Conservation (phyloP, 53 echinoderm and acorn worm genomes). For the Antedon mediterranea region DNA sequence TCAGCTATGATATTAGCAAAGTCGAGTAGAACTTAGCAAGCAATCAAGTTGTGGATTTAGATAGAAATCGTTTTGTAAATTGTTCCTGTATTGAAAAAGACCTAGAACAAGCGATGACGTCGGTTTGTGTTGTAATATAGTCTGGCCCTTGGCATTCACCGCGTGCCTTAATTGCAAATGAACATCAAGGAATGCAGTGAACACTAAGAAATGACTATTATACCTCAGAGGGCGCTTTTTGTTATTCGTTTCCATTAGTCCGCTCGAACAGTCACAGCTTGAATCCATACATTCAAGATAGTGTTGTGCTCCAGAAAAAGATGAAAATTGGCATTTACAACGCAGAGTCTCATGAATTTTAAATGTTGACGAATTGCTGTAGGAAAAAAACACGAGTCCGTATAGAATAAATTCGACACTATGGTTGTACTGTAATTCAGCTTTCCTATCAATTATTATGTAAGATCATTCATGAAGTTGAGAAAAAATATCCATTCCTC, state of each 20-base stretch:
- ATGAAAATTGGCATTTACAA: neutral
- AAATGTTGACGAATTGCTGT: neutral
- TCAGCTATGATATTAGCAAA: too few species aligned
- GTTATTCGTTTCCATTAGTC: neutral
- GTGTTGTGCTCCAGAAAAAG: neutral
- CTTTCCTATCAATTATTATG: neutral
- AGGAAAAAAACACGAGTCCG: neutral
- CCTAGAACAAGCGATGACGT: neutral
- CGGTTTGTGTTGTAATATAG: neutral
- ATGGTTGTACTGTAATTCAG: neutral
- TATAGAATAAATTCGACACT: neutral
- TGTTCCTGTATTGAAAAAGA: neutral
- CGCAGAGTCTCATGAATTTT: neutral
- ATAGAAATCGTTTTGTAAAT: neutral
- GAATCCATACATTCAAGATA: neutral
- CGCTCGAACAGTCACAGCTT: neutral
- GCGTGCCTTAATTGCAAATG: conserved; percentile 93
- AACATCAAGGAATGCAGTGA: conserved; percentile 96
- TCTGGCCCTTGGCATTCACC: conserved; percentile 92
- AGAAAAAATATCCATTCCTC: neutral
- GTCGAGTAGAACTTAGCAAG: too few species aligned
- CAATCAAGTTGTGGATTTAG: too few species aligned
- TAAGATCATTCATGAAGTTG: neutral
- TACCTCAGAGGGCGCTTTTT: neutral
- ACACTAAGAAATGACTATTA: conserved; percentile 82